Evolutionary conservation across 2,888 invertebrate species (phyloP).

Genomic region (Platynereis dumerilii): DNA sequence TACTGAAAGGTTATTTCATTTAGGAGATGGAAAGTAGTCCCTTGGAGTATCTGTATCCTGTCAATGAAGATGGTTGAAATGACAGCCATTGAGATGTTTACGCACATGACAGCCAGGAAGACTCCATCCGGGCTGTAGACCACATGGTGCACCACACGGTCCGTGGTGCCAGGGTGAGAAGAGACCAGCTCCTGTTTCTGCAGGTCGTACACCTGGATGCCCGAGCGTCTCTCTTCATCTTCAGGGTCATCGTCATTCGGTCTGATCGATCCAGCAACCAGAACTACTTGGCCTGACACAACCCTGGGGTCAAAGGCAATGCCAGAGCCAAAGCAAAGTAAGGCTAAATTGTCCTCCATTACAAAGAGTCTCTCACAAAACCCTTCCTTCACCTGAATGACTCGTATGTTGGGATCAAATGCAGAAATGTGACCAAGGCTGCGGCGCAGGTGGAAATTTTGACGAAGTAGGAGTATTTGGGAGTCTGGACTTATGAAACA

Average conservation of each 20-base stretch:
- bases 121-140: background rate
- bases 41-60: background rate
- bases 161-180: background rate
- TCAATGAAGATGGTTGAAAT: background rate
- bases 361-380: background rate
- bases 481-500: conserved; percentile 4
- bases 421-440: conserved; percentile 5
- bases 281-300: background rate
- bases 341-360: background rate
- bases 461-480: background rate
- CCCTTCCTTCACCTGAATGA: background rate
- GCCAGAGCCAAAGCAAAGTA: background rate
- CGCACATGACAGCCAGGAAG: background rate
- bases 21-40: background rate
- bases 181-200: background rate
- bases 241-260: background rate
- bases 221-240: background rate
- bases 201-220: background rate
- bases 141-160: background rate
- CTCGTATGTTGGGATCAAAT: conserved; percentile 2
- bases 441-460: background rate
- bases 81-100: background rate
- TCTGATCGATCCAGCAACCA: background rate
- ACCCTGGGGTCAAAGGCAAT: conserved; percentile 3
- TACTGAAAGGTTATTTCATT: background rate